Base-by-base conservation (phyloP, 2,113 vertebrate genomes). In the Tapirus terrestris region DNA sequence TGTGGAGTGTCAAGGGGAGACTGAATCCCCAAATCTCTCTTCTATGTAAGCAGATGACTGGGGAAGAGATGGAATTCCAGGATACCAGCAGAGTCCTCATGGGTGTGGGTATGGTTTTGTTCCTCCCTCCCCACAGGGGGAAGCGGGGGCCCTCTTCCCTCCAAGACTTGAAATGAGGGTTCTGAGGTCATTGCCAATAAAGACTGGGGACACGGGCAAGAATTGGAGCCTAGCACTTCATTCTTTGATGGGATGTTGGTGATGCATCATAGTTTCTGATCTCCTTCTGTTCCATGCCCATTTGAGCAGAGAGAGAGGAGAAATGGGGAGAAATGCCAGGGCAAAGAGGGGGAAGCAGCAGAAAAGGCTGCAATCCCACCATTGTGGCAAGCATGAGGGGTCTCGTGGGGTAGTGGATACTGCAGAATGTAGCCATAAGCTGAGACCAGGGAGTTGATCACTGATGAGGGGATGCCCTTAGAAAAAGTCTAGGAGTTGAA, bases 201-300 rank as follows among this genome's bases (percentile, higher is more conserved):
- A 73, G 20, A 21, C 11, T 18, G n/a, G 36, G 14, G 11, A 5
- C 6, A 17, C 2, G 0, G 8, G 21, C 23, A 48, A 61, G 27
- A 20, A 29, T 4, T 11, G 12, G 33, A 18, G 14, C 21, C 11
- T 18, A 39, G 21, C 6, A 36, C 3, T 65, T 14, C 10, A 2
- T 31, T 36, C 56, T 77, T 45, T 43, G 51, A n/a, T 18, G 80
- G 20, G 14, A 31, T 23, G n/a, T 2, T 3, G 3, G 36, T 39
- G 14, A 29, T 5, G 5, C 2, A 8, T 36, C 16, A 1, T 29
- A n/a, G 21, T 17, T 79, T 80, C 27, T 18, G 48, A 21, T 45
- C 81, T 75, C 18, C 29, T n/a, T 18, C 48, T 60, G 27, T 25
- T 43, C 29, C 29, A 31, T 23, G 20, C 23, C 58, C 56, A 17